Conservation (phyloP, 2,888 invertebrate species). For the Coleophora deauratella region DNA sequence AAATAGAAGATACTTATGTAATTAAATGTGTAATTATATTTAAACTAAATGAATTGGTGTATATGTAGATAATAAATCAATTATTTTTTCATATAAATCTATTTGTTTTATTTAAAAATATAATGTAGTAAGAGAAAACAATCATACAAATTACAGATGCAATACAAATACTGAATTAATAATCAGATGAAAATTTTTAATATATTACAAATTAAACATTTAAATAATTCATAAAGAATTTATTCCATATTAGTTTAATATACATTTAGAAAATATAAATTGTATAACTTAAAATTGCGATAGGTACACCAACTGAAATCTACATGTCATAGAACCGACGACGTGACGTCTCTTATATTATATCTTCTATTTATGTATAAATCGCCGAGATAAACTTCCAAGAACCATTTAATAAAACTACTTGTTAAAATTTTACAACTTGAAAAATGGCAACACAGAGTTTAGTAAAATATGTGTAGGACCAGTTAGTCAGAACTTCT, state of each 20-base stretch:
- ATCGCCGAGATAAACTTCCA: too few species aligned
- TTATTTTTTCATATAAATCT: constrained; percentile 4
- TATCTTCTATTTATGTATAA: constrained; percentile 3
- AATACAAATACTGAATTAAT: too few species aligned
- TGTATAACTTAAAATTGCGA: constrained; percentile 25
- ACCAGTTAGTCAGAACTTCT: too few species aligned
- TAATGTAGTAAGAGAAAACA: not conserved
- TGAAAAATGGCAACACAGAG: too few species aligned
- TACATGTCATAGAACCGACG: constrained; percentile 11
- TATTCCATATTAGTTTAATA: constrained; percentile 27
- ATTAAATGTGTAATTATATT: constrained; percentile 6
- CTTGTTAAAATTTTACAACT: too few species aligned
- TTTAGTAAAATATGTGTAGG: too few species aligned
- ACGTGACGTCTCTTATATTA: too few species aligned
- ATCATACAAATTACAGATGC: too few species aligned
- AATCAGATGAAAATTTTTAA: too few species aligned
- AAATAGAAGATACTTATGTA: constrained; percentile 1
- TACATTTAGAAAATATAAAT: constrained; percentile 26
- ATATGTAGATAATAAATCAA: constrained; percentile 20
- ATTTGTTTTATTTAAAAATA: constrained; percentile 1
- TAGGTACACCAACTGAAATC: constrained; percentile 3
- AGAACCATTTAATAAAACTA: too few species aligned
- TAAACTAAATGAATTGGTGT: constrained; percentile 10
- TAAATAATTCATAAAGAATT: constrained; percentile 24
- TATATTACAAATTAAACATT: constrained; percentile 8